Conservation (phyloP, 2,113 vertebrate species). For the Nothocercus nigrocapillus region DNA sequence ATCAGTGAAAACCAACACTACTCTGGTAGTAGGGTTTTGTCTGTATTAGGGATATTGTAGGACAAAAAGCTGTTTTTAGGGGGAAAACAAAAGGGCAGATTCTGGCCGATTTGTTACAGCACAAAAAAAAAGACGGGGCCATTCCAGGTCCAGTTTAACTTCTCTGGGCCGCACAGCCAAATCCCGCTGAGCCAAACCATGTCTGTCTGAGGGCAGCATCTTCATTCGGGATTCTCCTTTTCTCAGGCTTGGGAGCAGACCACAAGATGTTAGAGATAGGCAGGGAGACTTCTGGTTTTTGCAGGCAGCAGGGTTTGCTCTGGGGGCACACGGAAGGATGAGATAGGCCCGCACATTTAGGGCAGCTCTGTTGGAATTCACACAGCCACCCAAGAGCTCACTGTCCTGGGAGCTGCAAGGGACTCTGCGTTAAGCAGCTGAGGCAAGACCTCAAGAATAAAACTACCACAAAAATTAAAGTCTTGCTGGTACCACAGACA, state of each 20-base stretch:
- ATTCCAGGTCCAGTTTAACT: background rate
- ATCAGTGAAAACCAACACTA: background rate
- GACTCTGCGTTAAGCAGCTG: background rate
- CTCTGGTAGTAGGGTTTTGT: background rate
- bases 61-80: background rate
- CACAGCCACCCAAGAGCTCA: background rate
- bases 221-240: background rate
- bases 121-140: background rate
- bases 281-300: conserved; percentile 1
- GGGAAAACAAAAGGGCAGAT: background rate
- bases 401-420: background rate
- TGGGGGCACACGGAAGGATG: background rate
- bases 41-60: background rate
- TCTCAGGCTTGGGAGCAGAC: conserved; percentile 49
- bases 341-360: background rate
- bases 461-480: background rate
- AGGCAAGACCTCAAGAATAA: background rate
- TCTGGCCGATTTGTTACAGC: background rate
- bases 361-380: background rate
- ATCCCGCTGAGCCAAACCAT: background rate
- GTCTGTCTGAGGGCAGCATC: background rate
- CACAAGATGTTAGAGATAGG: conserved; percentile 33
- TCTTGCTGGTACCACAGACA: background rate
- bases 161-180: background rate
- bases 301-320: conserved; percentile 6